Conservation (phyloP, 2,888 invertebrate species). For the Melanargia galathea region DNA sequence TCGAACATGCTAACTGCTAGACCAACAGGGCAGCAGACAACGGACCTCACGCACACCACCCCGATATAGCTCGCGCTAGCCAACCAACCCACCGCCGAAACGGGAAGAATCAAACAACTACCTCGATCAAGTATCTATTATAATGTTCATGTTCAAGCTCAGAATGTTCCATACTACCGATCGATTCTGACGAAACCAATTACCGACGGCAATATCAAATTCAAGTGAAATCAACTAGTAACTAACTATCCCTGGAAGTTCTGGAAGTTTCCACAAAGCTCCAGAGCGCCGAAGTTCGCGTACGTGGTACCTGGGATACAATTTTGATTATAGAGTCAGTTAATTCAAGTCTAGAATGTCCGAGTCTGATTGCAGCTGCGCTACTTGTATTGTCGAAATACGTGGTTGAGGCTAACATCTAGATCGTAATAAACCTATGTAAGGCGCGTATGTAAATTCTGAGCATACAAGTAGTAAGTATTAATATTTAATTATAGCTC, state of each 20-base stretch:
- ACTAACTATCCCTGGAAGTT: constrained; percentile 17
- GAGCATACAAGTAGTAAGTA: no score
- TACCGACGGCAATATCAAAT: constrained; percentile 22
- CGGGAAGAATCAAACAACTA: no score
- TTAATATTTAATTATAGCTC: no score
- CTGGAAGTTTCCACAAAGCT: constrained; percentile 21
- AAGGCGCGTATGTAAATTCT: no score
- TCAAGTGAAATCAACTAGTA: constrained; percentile 14
- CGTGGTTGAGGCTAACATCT: neutral
- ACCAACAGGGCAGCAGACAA: no score
- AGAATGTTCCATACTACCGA: neutral
- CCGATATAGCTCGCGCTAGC: no score
- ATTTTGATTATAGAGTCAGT: constrained; percentile 25
- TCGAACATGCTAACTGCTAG: no score
- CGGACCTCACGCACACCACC: no score
- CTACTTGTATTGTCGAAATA: neutral
- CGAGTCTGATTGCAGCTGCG: neutral
- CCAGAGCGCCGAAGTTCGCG: constrained; percentile 20
- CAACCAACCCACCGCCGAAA: no score
- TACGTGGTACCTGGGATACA: constrained; percentile 27
- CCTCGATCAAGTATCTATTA: no score
- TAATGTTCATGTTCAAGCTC: no score
- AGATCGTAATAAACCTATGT: neutral
- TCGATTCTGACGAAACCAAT: constrained; percentile 11
- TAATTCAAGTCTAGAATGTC: constrained; percentile 1